These are phyloP conservation scores for Hiodon alosoides DNA, from an alignment of 2,113 vertebrate species.

Conservation along the genomic window DNA sequence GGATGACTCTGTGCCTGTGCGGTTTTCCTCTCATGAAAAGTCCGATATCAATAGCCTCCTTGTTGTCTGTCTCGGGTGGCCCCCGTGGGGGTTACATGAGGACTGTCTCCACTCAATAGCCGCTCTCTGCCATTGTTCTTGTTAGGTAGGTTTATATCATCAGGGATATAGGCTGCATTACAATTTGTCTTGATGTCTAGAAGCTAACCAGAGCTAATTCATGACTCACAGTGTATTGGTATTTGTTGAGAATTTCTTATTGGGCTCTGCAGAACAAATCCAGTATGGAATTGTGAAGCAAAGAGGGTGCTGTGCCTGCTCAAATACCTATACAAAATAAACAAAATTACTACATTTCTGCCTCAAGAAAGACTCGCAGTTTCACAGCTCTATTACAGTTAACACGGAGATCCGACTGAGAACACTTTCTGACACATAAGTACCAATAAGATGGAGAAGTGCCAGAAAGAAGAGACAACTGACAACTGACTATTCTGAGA, in stretches of 20 bases:
- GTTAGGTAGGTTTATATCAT: conserved; percentile 65
- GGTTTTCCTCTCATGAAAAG: conserved; percentile 51
- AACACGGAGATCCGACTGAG: neutral
- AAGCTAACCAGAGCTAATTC: conserved; percentile 59
- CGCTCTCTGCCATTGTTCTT: conserved; percentile 66
- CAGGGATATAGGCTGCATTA: conserved; percentile 66
- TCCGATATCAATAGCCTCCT: conserved; percentile 65
- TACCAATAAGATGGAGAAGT: neutral
- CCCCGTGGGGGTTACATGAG: conserved; percentile 65
- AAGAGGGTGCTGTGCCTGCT: conserved; percentile 14
- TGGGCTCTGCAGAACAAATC: conserved; percentile 60
- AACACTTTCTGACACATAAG: neutral
- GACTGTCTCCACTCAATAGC: conserved; percentile 65
- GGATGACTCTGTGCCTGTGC: conserved; percentile 53
- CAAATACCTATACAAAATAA: conserved; percentile 41
- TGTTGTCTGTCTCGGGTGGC: conserved; percentile 57
- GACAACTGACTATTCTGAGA: conserved; percentile 1
- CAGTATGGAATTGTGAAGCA: conserved; percentile 65
- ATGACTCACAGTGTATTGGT: conserved; percentile 63
- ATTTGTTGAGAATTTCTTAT: conserved; percentile 65
- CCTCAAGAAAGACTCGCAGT: neutral
- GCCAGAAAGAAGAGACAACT: neutral
- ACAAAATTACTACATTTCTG: neutral
- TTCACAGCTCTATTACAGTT: conserved; percentile 9
- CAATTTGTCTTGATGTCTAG: conserved; percentile 68